Conservation (phyloP, 2,797 vertebrate species). For the Pipistrellus pipistrellus region DNA sequence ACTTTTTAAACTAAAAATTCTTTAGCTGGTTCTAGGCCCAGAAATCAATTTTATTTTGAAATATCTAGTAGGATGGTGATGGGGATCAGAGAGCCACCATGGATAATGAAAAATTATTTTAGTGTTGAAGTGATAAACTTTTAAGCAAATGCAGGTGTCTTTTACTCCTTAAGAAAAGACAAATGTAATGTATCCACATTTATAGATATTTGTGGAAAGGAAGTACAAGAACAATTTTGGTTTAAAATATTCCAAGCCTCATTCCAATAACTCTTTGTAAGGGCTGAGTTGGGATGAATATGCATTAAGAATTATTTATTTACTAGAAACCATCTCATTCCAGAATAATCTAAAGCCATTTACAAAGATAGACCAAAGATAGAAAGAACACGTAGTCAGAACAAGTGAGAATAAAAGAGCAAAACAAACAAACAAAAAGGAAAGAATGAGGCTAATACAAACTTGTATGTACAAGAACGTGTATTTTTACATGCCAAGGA, state of each 20-base stretch:
- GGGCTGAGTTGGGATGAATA: slow-evolving; percentile 44
- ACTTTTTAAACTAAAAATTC: slow-evolving; percentile 37
- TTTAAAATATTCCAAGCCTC: slow-evolving; percentile 26
- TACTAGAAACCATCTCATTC: slow-evolving; percentile 25
- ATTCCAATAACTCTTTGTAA: slow-evolving; percentile 50
- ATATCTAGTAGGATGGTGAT: background rate
- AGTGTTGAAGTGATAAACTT: slow-evolving; percentile 28
- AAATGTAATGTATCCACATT: background rate
- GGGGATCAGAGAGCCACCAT: background rate
- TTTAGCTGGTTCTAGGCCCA: background rate
- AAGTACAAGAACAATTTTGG: background rate
- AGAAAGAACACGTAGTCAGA: background rate
- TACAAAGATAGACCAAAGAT: background rate
- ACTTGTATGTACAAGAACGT: rapidly evolving
- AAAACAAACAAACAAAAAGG: background rate
- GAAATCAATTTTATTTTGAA: slow-evolving; percentile 56
- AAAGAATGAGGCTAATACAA: background rate
- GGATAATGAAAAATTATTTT: slow-evolving; percentile 15
- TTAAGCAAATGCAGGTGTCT: slow-evolving; percentile 50
- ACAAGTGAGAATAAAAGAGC: background rate
- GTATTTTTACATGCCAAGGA: background rate
- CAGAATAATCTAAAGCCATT: background rate
- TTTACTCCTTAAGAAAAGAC: slow-evolving; percentile 14
- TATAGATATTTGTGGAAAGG: slow-evolving; percentile 38
- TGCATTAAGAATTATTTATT: background rate